Percentiles rank a stretch among this genome's conserved stretches.
Evolutionary conservation across 2,113 vertebrate genomes (phyloP).

Genomic region (Gallinago paraguaiae): DNA sequence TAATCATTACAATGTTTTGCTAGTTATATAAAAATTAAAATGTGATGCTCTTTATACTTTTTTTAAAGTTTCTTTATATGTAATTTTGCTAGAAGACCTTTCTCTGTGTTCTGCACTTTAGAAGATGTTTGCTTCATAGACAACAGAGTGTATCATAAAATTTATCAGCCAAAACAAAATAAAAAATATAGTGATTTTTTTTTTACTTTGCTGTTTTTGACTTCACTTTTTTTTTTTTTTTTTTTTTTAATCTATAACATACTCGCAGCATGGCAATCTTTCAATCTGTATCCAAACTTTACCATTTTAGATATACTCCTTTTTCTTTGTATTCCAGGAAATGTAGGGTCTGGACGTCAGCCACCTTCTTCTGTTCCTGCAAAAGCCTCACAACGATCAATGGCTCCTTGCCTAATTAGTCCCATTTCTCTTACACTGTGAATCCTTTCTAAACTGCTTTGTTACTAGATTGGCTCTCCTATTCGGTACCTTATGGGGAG

Average conservation of each 20-base stretch:
- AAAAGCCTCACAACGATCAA: conserved; percentile 36
- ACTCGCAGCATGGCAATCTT: not conserved
- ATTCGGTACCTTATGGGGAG: not conserved
- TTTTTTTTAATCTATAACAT: not conserved
- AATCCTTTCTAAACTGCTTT: conserved; percentile 43
- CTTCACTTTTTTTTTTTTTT: not conserved
- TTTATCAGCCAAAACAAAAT: not conserved
- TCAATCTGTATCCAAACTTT: conserved; percentile 9
- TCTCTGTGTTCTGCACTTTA: not conserved
- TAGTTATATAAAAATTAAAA: not conserved
- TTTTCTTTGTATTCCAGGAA: conserved; percentile 49
- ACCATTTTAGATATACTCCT: not conserved
- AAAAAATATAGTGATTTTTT: not conserved
- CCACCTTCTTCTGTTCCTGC: conserved; percentile 47
- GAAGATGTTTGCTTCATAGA: not conserved
- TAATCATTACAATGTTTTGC: not conserved
- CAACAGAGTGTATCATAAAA: not conserved
- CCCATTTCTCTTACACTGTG: not conserved
- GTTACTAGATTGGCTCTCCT: conserved; percentile 7
- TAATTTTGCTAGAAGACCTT: not conserved
- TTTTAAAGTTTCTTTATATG: not conserved
- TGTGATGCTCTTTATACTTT: not conserved
- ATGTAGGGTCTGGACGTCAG: conserved; percentile 33
- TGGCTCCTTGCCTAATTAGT: conserved; percentile 66
- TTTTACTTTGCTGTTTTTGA: not conserved